Percentiles rank a stretch among this genome's conserved stretches.
Conservation (phyloP, 2,888 invertebrate species). For the Volucella inflata region DNA sequence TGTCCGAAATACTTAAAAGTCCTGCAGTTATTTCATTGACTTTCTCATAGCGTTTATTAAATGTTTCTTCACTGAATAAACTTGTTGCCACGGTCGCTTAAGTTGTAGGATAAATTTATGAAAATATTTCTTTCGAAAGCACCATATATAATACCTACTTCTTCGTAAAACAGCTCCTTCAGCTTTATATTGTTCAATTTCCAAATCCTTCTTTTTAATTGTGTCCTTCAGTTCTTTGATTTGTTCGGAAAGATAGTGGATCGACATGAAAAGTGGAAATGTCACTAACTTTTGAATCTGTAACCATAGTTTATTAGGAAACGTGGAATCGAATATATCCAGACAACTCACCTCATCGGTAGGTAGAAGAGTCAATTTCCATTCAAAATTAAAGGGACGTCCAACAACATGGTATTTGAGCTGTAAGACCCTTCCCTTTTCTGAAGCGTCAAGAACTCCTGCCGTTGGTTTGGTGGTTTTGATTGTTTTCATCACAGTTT, state of each 20-base stretch:
- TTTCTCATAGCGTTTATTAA: constrained; percentile 46
- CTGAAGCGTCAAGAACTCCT: constrained; percentile 30
- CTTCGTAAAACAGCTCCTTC: constrained; percentile 80
- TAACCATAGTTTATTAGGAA: constrained; percentile 9
- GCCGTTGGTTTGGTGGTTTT: constrained; percentile 53
- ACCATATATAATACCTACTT: constrained; percentile 76
- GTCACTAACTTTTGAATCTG: constrained; percentile 78
- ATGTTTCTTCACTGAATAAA: constrained; percentile 75
- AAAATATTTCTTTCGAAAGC: background rate
- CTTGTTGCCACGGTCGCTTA: constrained; percentile 79
- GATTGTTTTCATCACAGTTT: constrained; percentile 76
- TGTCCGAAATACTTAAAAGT: constrained; percentile 65
- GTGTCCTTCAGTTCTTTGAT: constrained; percentile 76
- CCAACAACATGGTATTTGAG: constrained; percentile 79
- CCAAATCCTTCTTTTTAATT: constrained; percentile 80
- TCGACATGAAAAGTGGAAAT: constrained; percentile 76
- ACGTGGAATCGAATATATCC: background rate
- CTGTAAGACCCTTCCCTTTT: constrained; percentile 59
- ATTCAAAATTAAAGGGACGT: constrained; percentile 78
- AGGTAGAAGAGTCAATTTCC: constrained; percentile 76
- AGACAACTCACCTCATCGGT: constrained; percentile 52
- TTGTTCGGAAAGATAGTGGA: constrained; percentile 76
- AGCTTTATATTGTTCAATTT: constrained; percentile 80
- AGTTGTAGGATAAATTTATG: background rate
- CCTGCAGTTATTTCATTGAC: constrained; percentile 71